Percentiles rank a stretch among this genome's conserved stretches.
Conservation (phyloP, 2,113 vertebrate species). For the Hystrix cristata region DNA sequence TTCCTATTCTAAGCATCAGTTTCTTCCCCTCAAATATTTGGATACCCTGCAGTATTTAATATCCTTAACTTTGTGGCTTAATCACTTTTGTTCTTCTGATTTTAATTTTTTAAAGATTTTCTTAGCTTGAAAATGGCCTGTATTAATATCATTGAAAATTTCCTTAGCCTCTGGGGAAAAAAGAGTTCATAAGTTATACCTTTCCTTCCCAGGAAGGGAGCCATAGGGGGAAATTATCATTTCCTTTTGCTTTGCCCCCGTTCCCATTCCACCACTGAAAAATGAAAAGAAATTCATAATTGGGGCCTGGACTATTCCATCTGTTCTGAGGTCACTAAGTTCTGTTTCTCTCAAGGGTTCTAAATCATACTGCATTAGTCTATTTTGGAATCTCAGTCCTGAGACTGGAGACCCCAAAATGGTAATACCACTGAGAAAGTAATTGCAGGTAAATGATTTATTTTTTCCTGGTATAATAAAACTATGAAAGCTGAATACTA, state of each 20-base stretch:
- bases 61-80: background rate
- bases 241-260: conserved; percentile 68
- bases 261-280: conserved; percentile 60
- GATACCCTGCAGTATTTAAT: background rate
- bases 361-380: conserved; percentile 81
- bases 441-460: conserved; percentile 84
- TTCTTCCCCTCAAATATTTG: background rate
- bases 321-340: conserved; percentile 76
- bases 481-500: conserved; percentile 49
- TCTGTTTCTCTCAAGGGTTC: conserved; percentile 75
- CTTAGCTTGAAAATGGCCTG: conserved; percentile 11
- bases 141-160: conserved; percentile 54
- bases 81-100: background rate
- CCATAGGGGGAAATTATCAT: conserved; percentile 64
- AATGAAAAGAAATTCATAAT: conserved; percentile 82
- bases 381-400: conserved; percentile 67
- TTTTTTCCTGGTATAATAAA: conserved; percentile 83
- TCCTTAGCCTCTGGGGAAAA: background rate
- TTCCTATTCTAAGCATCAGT: background rate
- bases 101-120: conserved; percentile 35
- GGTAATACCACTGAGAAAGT: conserved; percentile 77
- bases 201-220: conserved; percentile 54
- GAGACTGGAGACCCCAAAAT: conserved; percentile 64
- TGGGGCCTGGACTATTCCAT: conserved; percentile 72
- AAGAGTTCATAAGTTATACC: conserved; percentile 36